These are phyloP conservation scores for Hofmannophila pseudospretella DNA, from an alignment of 2,888 invertebrate genomes.

Conservation along the genomic window DNA sequence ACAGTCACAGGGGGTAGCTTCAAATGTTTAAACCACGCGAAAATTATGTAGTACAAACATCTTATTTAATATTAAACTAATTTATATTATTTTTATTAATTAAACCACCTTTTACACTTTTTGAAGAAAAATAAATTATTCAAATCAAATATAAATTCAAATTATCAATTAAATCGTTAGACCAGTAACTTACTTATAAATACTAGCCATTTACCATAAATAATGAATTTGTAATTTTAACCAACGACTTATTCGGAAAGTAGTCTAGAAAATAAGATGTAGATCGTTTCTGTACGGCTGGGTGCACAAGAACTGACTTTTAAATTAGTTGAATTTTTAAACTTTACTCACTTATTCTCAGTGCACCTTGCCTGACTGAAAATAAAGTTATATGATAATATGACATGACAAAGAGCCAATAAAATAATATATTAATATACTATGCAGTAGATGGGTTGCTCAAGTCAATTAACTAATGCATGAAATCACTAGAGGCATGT, in stretches of 20 bases:
- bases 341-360: not conserved
- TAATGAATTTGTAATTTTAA: constrained; percentile 7
- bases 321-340: not conserved
- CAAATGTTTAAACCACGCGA: too few species aligned
- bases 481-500: too few species aligned
- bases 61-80: too few species aligned
- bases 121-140: too few species aligned
- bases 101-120: too few species aligned
- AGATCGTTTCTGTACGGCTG: not conserved
- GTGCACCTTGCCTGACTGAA: not conserved
- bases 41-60: too few species aligned
- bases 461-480: constrained; percentile 42
- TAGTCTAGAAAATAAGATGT: constrained; percentile 7
- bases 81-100: too few species aligned
- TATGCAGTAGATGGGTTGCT: constrained; percentile 30
- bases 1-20: too few species aligned
- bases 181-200: not conserved
- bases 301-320: not conserved
- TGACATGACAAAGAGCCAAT: not conserved
- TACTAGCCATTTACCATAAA: not conserved
- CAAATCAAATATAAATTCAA: not conserved
- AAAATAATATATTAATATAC: too few species aligned
- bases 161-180: not conserved
- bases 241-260: constrained; percentile 4
- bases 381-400: not conserved